Percentiles rank a stretch among this genome's conserved stretches.
Evolutionary conservation across 2,888 invertebrate species (phyloP).

Genomic region (Abscondita cerata): DNA sequence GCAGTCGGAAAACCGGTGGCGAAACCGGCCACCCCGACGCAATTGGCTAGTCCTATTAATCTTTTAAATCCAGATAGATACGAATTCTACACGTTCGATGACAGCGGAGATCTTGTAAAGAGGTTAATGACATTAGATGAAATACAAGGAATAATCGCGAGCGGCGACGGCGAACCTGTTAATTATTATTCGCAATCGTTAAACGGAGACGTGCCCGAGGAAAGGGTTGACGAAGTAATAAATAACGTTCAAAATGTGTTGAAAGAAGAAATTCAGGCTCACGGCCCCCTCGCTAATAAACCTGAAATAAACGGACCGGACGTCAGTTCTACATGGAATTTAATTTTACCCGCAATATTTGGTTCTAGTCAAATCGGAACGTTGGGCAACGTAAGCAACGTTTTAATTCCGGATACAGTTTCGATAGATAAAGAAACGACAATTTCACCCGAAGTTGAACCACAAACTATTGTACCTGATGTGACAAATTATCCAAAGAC

Average conservation of each 20-base stretch:
- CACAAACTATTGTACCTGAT: background rate
- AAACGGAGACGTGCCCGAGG: constrained; percentile 60
- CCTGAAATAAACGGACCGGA: constrained; percentile 73
- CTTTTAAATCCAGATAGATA: constrained; percentile 83
- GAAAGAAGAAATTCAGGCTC: constrained; percentile 76
- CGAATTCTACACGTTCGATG: constrained; percentile 87
- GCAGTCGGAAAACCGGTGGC: constrained; percentile 72
- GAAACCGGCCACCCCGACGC: constrained; percentile 68
- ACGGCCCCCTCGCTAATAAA: constrained; percentile 59
- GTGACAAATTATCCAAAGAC: background rate
- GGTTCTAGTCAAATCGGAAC: constrained; percentile 57
- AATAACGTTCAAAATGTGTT: constrained; percentile 84
- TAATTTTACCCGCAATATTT: constrained; percentile 81
- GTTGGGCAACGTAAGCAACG: constrained; percentile 46
- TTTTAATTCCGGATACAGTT: constrained; percentile 53
- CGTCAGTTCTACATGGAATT: constrained; percentile 80
- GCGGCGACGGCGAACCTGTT: constrained; percentile 74
- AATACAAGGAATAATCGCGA: constrained; percentile 85
- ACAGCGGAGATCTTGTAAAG: constrained; percentile 82
- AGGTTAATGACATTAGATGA: constrained; percentile 84
- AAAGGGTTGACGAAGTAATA: constrained; percentile 80
- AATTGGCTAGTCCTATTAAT: constrained; percentile 80
- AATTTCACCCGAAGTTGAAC: background rate
- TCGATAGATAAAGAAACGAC: constrained; percentile 52
- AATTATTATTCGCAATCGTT: constrained; percentile 58